Percentiles rank a stretch among this genome's conserved stretches.
Conservation (phyloP, 2,113 vertebrate species). For the Tragelaphus strepsiceros region DNA sequence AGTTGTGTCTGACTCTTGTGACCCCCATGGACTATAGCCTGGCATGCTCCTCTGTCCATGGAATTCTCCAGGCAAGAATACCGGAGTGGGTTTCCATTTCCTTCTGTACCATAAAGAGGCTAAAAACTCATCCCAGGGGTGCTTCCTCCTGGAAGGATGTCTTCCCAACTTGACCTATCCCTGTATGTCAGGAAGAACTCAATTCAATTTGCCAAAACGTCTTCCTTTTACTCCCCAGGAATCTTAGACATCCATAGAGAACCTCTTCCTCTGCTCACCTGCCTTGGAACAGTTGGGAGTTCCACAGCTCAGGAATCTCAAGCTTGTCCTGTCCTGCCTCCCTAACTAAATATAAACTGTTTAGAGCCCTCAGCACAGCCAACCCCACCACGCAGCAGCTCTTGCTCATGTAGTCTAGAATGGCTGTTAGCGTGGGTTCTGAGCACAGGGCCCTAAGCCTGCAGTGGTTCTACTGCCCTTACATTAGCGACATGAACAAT, state of each 20-base stretch:
- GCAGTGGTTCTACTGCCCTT: background rate
- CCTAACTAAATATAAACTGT: background rate
- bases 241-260: background rate
- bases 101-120: background rate
- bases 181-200: background rate
- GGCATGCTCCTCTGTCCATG: background rate
- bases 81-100: background rate
- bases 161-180: background rate
- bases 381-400: rapidly evolving
- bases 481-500: rapidly evolving
- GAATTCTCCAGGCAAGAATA: background rate
- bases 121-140: background rate
- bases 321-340: background rate
- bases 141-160: background rate
- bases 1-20: background rate
- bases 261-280: background rate
- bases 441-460: background rate
- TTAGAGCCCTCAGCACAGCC: background rate
- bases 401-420: background rate
- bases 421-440: background rate
- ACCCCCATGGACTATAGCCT: background rate
- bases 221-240: background rate
- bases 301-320: background rate
- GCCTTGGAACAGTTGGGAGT: background rate
- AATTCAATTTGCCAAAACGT: background rate